phyloP scores from a whole-genome alignment of 2,113 vertebrate genomes.

The Sphaerodactylus townsendi region DNA sequence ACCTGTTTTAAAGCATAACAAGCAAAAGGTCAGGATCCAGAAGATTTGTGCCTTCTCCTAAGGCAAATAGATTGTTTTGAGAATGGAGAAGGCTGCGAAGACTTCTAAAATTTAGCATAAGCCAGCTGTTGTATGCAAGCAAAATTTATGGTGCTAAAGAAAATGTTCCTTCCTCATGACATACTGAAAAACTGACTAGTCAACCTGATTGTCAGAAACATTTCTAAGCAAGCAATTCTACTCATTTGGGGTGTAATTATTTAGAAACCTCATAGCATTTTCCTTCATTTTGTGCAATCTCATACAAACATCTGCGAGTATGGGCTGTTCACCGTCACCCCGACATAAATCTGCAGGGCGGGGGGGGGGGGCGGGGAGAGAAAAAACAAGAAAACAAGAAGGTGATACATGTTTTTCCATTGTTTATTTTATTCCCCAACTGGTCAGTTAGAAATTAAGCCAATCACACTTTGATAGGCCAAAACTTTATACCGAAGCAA shows the following conservation, averaged over 20 bases:
- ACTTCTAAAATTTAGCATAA: conserved; percentile 17
- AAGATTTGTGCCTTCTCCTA: neutral
- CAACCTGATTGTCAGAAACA: conserved; percentile 38
- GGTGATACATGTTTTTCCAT: conserved; percentile 11
- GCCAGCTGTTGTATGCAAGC: neutral
- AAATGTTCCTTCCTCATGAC: conserved; percentile 23
- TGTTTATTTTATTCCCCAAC: neutral
- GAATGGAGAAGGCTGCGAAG: neutral
- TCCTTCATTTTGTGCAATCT: conserved; percentile 57
- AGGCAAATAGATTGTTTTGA: neutral
- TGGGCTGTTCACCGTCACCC: conserved; percentile 48
- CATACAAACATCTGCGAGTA: conserved; percentile 50
- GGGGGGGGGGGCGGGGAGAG: too few relatives aligned
- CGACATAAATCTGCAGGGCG: conserved; percentile 46
- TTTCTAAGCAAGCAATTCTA: conserved; percentile 47
- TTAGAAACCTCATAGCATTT: conserved; percentile 57
- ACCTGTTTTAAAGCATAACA: neutral
- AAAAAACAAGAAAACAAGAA: conserved; percentile 25
- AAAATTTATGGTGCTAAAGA: conserved; percentile 8
- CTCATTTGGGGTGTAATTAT: conserved; percentile 58
- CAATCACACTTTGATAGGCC: conserved; percentile 5
- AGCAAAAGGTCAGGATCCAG: neutral
- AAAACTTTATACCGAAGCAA: conserved; percentile 24
- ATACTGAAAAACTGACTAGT: conserved; percentile 44
- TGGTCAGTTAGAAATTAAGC: conserved; percentile 28